Evolutionary conservation across 2,113 vertebrate species (phyloP), one percentile per base, ranked within the genome.

Genomic region (Anguilla japonica): DNA sequence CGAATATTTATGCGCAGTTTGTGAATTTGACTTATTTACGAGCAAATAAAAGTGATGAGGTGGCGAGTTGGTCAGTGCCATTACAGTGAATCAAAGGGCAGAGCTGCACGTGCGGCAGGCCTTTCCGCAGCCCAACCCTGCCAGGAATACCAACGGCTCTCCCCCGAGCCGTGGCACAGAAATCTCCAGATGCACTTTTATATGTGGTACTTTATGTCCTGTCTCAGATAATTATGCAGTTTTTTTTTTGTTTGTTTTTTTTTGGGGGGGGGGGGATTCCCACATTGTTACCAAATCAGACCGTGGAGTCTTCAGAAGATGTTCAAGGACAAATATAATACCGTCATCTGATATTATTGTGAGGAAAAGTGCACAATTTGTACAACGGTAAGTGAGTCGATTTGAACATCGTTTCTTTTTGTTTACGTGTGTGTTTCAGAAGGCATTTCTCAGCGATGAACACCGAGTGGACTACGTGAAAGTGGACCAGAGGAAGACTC

Each of bases 401-500:
- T n/a, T 20, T 71, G 63, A n/a, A 4, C 2, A 14, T 83, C 2
- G 3, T 9, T 13, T 3, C 0, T 11, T 34, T 13, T 34, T 29
- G 71, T 29, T 11, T 40, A 90, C 29, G 90, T 34, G 2, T 88
- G 87, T 88, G 85, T 50, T 87, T 80, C 85, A 99, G 98, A 99
- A 99, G 91, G 93, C 96, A 41, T 94, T 96, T 81, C 93, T 98
- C 89, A 96, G 96, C 2, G 97, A 99, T 89, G 98, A 98, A 26
- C 94, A 98, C 88, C 94, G 95, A 87, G 98, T 99, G 83, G 98
- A 99, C 92, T 99, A 99, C 0, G 98, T 99, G 83, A 95, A 97
- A 88, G 98, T 99, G 88, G 98, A 99, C 43, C 97, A 99, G 87
- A 97, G 98, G 95, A 98, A 98, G 95, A 99, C 98, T 26, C 98